Evolutionary conservation across 2,113 vertebrate genomes (phyloP).

Genomic region (Megaleporinus macrocephalus): DNA sequence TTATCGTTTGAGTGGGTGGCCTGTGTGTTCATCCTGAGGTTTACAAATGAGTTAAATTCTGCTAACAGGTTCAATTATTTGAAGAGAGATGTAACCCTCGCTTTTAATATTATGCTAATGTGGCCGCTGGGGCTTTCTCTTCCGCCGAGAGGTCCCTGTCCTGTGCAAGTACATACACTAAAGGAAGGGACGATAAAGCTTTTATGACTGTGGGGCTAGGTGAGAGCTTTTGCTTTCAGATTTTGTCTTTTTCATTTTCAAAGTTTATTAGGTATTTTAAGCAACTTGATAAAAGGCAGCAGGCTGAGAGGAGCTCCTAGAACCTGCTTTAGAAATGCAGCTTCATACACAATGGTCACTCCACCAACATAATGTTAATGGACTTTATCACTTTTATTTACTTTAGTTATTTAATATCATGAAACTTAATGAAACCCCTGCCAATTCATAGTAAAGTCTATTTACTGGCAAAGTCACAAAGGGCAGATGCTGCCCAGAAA

Average conservation of each 20-base stretch:
- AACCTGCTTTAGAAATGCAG: background rate
- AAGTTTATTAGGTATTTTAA: background rate
- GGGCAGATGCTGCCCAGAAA: background rate
- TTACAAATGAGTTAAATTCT: background rate
- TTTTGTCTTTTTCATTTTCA: background rate
- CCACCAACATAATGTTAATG: no score
- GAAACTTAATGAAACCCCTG: background rate
- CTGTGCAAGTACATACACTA: background rate
- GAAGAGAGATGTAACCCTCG: background rate
- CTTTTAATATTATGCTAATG: background rate
- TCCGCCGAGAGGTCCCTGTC: background rate
- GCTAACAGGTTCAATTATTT: background rate
- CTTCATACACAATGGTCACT: background rate
- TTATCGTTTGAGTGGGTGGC: no score
- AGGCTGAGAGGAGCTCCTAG: background rate
- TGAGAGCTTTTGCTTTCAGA: no score
- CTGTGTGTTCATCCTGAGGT: conserved; percentile 6
- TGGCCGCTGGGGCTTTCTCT: background rate
- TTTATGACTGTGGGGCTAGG: background rate
- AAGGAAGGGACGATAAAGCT: background rate
- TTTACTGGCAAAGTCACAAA: background rate
- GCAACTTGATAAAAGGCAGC: background rate
- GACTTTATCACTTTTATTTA: no score
- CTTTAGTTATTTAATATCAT: background rate
- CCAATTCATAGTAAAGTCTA: background rate